A percentile compares a stretch with the other conserved stretches of the same genome.
Conservation (phyloP, 1,140 invertebrate species). For the Epicauta chinensis region DNA sequence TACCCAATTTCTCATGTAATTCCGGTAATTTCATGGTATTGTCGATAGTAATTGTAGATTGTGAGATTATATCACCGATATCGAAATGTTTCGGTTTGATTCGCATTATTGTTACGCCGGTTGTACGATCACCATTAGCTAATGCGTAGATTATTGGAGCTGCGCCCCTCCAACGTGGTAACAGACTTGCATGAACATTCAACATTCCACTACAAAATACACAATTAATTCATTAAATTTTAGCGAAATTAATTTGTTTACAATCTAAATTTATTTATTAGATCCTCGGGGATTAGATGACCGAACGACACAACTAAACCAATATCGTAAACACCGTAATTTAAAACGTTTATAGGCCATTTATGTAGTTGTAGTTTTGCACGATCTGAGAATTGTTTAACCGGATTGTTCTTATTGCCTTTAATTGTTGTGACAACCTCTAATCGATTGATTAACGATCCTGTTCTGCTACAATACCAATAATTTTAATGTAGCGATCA, state of each 20-base stretch:
- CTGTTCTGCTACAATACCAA: conserved; percentile 36
- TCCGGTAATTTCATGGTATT: conserved; percentile 59
- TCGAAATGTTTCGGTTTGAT: conserved; percentile 85
- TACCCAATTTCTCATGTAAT: conserved; percentile 58
- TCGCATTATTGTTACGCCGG: conserved; percentile 86
- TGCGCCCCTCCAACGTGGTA: conserved; percentile 90
- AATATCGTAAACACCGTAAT: conserved; percentile 52
- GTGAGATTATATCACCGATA: conserved; percentile 72
- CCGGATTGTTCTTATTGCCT: conserved; percentile 43
- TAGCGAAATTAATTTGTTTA: conserved; percentile 41
- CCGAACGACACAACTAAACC: conserved; percentile 69
- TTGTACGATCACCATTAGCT: conserved; percentile 76
- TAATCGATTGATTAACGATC: conserved; percentile 41
- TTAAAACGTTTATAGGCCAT: conserved; percentile 49
- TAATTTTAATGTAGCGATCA: conserved; percentile 6
- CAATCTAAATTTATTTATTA: conserved; percentile 59
- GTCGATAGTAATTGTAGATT: conserved; percentile 55
- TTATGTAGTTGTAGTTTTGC: conserved; percentile 46
- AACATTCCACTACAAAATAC: conserved; percentile 67
- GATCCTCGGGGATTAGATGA: conserved; percentile 55
- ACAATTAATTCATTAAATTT: not conserved
- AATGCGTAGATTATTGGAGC: conserved; percentile 80
- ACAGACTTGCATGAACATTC: conserved; percentile 85
- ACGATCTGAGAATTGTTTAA: conserved; percentile 48
- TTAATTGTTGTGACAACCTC: conserved; percentile 56